Base-by-base conservation (phyloP, 1,140 invertebrate species). In the Achroia grisella region DNA sequence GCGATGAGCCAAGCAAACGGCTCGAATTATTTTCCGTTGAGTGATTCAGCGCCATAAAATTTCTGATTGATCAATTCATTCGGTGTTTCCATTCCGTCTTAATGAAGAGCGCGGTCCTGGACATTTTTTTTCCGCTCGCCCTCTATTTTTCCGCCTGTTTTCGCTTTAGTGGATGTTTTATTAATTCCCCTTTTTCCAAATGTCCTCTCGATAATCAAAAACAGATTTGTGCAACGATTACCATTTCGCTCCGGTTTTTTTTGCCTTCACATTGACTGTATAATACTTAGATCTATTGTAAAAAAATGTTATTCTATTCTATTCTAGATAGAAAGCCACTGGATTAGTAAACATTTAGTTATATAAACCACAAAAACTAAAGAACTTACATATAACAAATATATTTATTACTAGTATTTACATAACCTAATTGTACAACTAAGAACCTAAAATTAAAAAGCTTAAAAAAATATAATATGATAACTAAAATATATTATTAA, bases 61-160 rank as follows among this genome's bases (percentile, higher is more conserved):
- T 79, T 79, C 69, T 81, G 77, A 81, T 84, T 84, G 80, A 84
- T 84, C 80, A 84, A 84, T 84, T 81, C 80, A 79, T 84, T 64
- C 71, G 65, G 61, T 71, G 73, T 79, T 79, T 63, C 73, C 65
- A 73, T 78, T 68, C 61, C 68, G 56, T 47, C 57, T 62, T 83
- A 83, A 83, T 83, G 76, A 83, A 76, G 73, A 69, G 73, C 71
- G 71, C 67, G 76, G 67, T 70, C 60, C 60, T 66, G 48, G 70
- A 67, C 63, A 64, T 61, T 70, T 74, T 68, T 73, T 77, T 67
- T 32, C 29, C 56, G 36, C 37, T 65, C 58, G 69, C 46, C 56
- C 62, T 54, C 60, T 71, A 69, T 75, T 80, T 78, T 79, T 77
- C 72, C 67, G 67, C 67, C 67, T 68, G 71, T 75, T 77, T 77